Evolutionary conservation across 1,140 invertebrate genomes (phyloP).

Genomic region (Euwallacea fornicatus): DNA sequence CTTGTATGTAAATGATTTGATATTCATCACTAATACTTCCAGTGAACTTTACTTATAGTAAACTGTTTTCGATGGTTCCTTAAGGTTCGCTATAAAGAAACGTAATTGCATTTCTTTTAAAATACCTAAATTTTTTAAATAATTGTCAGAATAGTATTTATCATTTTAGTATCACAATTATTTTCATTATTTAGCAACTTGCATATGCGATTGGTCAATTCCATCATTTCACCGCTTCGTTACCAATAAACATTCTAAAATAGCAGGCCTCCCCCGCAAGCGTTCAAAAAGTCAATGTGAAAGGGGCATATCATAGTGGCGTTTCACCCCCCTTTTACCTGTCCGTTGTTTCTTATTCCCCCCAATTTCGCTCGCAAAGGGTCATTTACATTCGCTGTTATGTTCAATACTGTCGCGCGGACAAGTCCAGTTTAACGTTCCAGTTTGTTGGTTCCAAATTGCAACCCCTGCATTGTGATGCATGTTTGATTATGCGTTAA

Average conservation of each 20-base stretch:
- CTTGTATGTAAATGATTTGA: not conserved
- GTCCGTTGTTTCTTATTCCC: slow-evolving; percentile 4
- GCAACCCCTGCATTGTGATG: no score
- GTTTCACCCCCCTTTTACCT: not conserved
- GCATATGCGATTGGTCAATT: not conserved
- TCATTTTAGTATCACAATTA: not conserved
- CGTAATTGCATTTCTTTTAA: no score
- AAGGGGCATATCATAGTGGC: no score
- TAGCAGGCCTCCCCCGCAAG: no score
- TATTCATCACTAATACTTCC: not conserved
- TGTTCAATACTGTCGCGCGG: slow-evolving; percentile 12
- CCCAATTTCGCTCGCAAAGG: slow-evolving; percentile 10
- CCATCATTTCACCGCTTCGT: not conserved
- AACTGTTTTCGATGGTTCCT: not conserved
- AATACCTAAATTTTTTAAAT: not conserved
- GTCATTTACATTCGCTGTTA: slow-evolving; percentile 5
- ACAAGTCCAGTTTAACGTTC: not conserved
- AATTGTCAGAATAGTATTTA: not conserved
- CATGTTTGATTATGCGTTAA: no score
- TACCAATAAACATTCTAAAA: not conserved
- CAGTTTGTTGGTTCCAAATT: not conserved
- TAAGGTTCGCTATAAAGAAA: not conserved
- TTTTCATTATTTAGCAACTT: not conserved
- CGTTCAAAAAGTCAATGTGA: no score
- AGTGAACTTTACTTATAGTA: not conserved